These are phyloP conservation scores for Tyto alba DNA, from an alignment of 2,113 vertebrate species.

Conservation along the genomic window DNA sequence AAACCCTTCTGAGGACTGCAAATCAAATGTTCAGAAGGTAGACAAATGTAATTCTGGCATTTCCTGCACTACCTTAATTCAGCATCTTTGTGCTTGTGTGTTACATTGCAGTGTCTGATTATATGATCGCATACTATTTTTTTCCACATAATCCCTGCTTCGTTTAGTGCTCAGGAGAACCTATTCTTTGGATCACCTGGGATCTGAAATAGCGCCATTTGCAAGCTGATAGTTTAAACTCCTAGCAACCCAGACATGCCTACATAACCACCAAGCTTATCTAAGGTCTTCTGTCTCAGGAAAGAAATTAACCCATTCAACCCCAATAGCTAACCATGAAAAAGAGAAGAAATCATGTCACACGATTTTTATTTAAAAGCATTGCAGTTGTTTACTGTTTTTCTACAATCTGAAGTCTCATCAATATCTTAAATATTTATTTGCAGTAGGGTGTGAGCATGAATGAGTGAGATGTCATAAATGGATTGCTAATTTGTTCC, in stretches of 20 bases:
- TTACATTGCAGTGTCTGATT: neutral
- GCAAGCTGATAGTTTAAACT: slow-evolving; percentile 53
- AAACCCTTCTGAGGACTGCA: neutral
- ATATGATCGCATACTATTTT: neutral
- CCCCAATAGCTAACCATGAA: neutral
- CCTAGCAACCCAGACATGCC: slow-evolving; percentile 49
- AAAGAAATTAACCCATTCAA: slow-evolving; percentile 39
- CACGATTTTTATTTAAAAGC: neutral
- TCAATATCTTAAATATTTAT: neutral
- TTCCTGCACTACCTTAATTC: neutral
- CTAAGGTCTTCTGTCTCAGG: slow-evolving; percentile 21
- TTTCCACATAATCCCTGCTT: neutral
- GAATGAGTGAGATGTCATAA: neutral
- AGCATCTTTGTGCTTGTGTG: neutral
- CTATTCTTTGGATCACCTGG: slow-evolving; percentile 55
- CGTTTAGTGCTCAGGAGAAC: slow-evolving; percentile 3
- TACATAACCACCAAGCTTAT: slow-evolving; percentile 42
- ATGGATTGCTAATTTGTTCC: neutral
- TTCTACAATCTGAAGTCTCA: neutral
- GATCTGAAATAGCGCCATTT: slow-evolving; percentile 57
- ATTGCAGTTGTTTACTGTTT: neutral
- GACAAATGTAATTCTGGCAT: neutral
- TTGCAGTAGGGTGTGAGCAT: neutral
- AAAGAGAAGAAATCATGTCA: neutral
- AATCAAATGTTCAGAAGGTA: neutral